These are phyloP conservation scores for Paradisaea rubra DNA, from an alignment of 2,113 vertebrate species.

Conservation along the genomic window DNA sequence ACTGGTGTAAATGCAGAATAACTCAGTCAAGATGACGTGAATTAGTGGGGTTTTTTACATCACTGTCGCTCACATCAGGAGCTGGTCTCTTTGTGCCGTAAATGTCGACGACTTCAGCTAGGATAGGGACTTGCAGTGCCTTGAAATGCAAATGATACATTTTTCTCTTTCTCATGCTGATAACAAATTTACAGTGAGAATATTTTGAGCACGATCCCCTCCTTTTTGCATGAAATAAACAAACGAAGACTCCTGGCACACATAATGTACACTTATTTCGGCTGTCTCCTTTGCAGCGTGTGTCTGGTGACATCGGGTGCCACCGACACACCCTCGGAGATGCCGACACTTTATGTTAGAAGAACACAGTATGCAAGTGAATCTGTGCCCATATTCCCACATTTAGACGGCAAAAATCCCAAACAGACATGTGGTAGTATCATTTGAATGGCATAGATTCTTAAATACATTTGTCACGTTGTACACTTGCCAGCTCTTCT, in stretches of 20 bases:
- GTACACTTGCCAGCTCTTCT: slow-evolving; percentile 58
- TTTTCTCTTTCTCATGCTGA: slow-evolving; percentile 10
- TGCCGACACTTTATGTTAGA: slow-evolving; percentile 54
- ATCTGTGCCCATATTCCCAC: slow-evolving; percentile 58
- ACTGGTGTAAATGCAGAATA: slow-evolving; percentile 9
- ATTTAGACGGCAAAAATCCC: slow-evolving; percentile 64
- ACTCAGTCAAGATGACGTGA: background rate
- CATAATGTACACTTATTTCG: background rate
- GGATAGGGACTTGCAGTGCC: background rate
- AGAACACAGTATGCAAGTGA: slow-evolving; percentile 60
- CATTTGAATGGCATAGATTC: slow-evolving; percentile 64
- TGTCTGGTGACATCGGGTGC: slow-evolving; percentile 39
- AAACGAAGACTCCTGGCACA: slow-evolving; percentile 28
- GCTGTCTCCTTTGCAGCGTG: slow-evolving; percentile 38
- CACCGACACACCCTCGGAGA: slow-evolving; percentile 7
- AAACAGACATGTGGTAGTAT: slow-evolving; percentile 63
- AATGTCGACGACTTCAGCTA: background rate
- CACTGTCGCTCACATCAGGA: background rate
- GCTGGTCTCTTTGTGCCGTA: background rate
- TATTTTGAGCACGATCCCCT: background rate
- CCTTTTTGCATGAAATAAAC: background rate
- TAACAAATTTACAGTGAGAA: background rate
- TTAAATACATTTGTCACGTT: slow-evolving; percentile 68
- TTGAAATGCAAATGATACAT: slow-evolving; percentile 33
- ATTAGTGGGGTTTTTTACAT: background rate